Conservation (phyloP, 2,888 invertebrate species). For the Urechis unicinctus region DNA sequence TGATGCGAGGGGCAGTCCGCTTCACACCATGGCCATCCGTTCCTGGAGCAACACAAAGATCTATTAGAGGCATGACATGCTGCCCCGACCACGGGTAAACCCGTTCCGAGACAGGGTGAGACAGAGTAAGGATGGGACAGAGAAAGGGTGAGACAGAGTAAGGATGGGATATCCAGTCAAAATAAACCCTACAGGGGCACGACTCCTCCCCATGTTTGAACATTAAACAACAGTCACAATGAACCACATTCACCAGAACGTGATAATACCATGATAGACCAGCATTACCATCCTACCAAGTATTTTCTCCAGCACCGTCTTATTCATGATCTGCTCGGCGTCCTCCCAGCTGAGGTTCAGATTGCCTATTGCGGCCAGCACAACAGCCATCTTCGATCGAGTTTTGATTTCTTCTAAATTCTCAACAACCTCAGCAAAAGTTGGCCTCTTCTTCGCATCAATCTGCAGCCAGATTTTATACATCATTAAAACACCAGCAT, state of each 20-base stretch:
- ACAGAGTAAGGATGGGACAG: too few species aligned
- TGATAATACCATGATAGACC: not conserved
- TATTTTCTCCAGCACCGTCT: constrained; percentile 21
- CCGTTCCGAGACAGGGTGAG: too few species aligned
- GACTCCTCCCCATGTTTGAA: constrained; percentile 15
- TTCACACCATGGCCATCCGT: too few species aligned
- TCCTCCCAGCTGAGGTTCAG: constrained; percentile 16
- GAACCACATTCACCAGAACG: too few species aligned
- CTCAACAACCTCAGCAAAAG: constrained; percentile 74
- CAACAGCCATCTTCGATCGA: constrained; percentile 25
- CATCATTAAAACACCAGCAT: too few species aligned
- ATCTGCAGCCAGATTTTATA: constrained; percentile 58
- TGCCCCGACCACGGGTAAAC: too few species aligned
- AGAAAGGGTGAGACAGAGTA: too few species aligned
- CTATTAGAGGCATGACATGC: too few species aligned
- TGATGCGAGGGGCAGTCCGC: not conserved
- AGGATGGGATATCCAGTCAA: too few species aligned
- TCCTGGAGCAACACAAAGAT: too few species aligned
- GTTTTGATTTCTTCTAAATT: constrained; percentile 53
- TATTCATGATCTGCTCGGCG: constrained; percentile 29
- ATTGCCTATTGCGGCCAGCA: constrained; percentile 23
- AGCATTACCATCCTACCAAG: constrained; percentile 12
- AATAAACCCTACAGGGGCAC: too few species aligned
- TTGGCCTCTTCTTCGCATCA: constrained; percentile 78
- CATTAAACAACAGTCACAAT: not conserved